Base-by-base conservation (phyloP, 2,888 invertebrate species). In the Ophonus ardosiacus region DNA sequence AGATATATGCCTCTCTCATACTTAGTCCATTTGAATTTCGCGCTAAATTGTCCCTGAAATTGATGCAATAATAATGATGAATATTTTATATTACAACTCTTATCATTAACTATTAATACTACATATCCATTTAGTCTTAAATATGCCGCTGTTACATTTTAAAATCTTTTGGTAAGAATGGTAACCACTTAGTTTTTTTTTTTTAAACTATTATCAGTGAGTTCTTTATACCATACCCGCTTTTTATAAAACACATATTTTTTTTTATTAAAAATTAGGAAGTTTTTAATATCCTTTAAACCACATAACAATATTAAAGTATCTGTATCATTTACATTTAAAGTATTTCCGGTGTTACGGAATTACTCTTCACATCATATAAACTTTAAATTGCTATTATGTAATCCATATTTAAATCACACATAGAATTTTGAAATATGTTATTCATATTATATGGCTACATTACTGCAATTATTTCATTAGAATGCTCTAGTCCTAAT, bases 21-120 rank as follows among this genome's bases (percentile, higher is more conserved):
- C n/a, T n/a, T n/a, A n/a, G n/a, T n/a, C n/a, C n/a, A n/a, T n/a
- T n/a, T n/a, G n/a, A n/a, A n/a, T n/a, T n/a, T n/a, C n/a, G n/a
- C n/a, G n/a, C n/a, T n/a, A n/a, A n/a, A n/a, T n/a, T n/a, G n/a
- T n/a, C 6, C 8, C 40, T 40, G 40, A 7, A 7, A 40, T 57
- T 21, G 4, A 51, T 78, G 57, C 13, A 79, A 10, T 79, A 18
- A n/a, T 24, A 79, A 59, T 13, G 57, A 57, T 57, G 79, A 59
- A 18, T 38, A 79, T 79, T 79, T 79, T 21, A 79, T 31, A 79
- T 79, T 79, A 57, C n/a, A 79, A 18, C 13, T n/a, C 57, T 24
- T 6, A 24, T 79, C 59, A 24, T 79, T 24, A 7, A 56, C 7
- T 18, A 79, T 79, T 21, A 79, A 15, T 13, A 79, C 21, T 57